Conservation (phyloP, 2,797 vertebrate genomes). For the Odontamblyopus lacepedii region DNA sequence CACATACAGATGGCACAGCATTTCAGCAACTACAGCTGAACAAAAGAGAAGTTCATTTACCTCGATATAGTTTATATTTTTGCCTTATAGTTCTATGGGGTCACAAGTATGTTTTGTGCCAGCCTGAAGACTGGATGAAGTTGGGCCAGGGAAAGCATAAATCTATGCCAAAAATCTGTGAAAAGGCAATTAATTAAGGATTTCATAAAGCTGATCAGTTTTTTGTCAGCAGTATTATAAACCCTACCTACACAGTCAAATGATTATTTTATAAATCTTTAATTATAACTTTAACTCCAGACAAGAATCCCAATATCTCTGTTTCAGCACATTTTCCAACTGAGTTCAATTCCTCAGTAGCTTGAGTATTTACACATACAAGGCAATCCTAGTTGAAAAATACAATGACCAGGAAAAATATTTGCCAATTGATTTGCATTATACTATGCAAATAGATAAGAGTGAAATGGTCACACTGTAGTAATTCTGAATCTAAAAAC, state of each 20-base stretch:
- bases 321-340: neutral
- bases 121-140: neutral
- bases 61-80: neutral
- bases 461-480: neutral
- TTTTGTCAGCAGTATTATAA: neutral
- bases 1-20: constrained; percentile 19
- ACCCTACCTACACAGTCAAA: neutral
- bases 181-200: neutral
- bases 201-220: neutral
- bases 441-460: constrained; percentile 11
- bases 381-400: neutral
- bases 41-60: neutral
- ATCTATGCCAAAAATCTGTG: neutral
- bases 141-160: neutral
- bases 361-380: neutral
- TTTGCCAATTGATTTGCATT: constrained; percentile 7
- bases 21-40: neutral
- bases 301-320: neutral
- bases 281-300: neutral
- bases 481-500: neutral
- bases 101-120: neutral
- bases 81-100: neutral
- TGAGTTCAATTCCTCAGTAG: neutral
- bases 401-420: constrained; percentile 5
- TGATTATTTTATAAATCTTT: neutral